phyloP scores from a whole-genome alignment of 2,888 invertebrate species.

The Harpalus rufipes region DNA sequence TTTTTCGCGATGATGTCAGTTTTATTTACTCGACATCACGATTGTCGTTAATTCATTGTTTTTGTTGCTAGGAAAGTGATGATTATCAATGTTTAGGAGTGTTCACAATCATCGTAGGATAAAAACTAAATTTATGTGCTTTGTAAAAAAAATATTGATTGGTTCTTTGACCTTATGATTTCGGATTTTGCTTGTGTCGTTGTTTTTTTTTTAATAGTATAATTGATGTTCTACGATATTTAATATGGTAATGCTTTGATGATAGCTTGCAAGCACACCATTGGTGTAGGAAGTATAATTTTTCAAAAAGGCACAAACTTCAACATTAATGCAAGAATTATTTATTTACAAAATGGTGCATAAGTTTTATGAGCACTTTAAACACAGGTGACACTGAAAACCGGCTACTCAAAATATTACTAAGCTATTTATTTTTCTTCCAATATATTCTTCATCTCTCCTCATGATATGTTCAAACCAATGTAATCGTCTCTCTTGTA shows the following conservation, averaged over 20 bases:
- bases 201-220: constrained; percentile 43
- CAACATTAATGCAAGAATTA: background rate
- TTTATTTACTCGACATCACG: constrained; percentile 12
- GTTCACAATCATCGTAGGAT: constrained; percentile 22
- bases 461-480: too few species aligned
- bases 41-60: constrained; percentile 39
- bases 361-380: too few species aligned
- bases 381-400: too few species aligned
- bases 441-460: too few species aligned
- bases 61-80: constrained; percentile 19
- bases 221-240: constrained; percentile 47
- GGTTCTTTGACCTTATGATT: constrained; percentile 50
- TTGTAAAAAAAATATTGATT: constrained; percentile 39
- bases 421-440: too few species aligned
- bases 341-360: background rate
- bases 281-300: background rate
- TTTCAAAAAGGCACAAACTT: background rate
- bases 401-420: too few species aligned
- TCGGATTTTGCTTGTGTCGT: constrained; percentile 27
- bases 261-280: constrained; percentile 12
- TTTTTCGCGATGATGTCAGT: constrained; percentile 33
- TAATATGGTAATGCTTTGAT: constrained; percentile 38
- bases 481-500: too few species aligned
- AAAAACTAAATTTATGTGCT: constrained; percentile 36
- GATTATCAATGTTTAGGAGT: constrained; percentile 37